Evolutionary conservation across 1,140 invertebrate species (phyloP), one percentile per base, ranked within the genome.

Genomic region (Babylonia areolata): DNA sequence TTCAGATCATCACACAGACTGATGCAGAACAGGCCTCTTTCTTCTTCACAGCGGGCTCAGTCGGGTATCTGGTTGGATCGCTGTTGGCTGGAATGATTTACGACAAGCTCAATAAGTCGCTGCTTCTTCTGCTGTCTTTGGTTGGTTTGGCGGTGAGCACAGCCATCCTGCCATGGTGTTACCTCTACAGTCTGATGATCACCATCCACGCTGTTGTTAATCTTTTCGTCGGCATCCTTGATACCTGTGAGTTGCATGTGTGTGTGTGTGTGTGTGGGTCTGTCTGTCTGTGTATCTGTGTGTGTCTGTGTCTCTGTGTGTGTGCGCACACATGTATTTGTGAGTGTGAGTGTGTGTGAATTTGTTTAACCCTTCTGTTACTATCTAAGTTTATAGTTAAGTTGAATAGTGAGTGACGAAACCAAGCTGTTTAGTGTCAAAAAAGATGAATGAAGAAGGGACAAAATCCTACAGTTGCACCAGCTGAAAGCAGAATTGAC

Each of bases 31-130:
- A 86, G 75, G 91, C 86, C 0, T 88, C 91, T 15, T 81, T 80
- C 28, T 88, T 90, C 84, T 87, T 90, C 58, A 91, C 91, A 1
- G 81, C 81, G 33, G 35, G n/a, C 20, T 87, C 90, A n/a, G 69
- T 87, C 40, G 91, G 91, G 20, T 89, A 90, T 78, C 64, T 91
- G 51, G 28, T 84, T 39, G 91, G 91, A 15, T 87, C 91, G n/a
- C 28, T 87, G 35, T 28, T 85, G 6, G 84, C 79, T 40, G 91
- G 91, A 2, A 46, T 87, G 11, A 37, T 91, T 1, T 90, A 88
- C 73, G 85, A 89, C 46, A 84, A 84, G 46, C 84, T 90, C 11
- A 87, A 90, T 85, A 90, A 86, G 71, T 58, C 79, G 3, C 75
- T 89, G 5, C 20, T 87, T 2, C 64, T 90, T 23, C 85, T 88